phyloP scores from a whole-genome alignment of 2,888 invertebrate species.

The Drosophila monieri region DNA sequence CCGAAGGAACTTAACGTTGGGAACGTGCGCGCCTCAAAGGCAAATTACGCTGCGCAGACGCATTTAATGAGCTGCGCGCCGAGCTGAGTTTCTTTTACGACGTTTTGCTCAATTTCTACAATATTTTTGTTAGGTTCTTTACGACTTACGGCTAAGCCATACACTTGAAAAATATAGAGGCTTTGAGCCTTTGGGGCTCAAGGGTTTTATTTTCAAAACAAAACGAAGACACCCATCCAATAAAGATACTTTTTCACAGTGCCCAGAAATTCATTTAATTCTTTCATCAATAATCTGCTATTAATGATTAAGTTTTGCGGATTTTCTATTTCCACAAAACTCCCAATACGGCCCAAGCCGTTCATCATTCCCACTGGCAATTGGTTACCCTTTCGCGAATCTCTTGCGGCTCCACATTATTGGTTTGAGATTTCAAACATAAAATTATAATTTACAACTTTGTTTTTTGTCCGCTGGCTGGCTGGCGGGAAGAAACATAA shows the following conservation, averaged over 20 bases:
- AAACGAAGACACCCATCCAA: too few relatives aligned
- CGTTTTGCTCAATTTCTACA: constrained; percentile 39
- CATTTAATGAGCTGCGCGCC: constrained; percentile 69
- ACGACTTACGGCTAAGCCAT: constrained; percentile 33
- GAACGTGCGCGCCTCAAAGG: constrained; percentile 69
- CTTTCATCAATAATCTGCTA: background rate
- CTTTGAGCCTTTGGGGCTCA: background rate
- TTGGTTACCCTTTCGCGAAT: constrained; percentile 37
- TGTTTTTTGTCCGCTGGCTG: constrained; percentile 63
- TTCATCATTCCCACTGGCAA: constrained; percentile 22
- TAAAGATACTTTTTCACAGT: background rate
- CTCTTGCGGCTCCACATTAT: constrained; percentile 42
- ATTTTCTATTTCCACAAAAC: constrained; percentile 13
- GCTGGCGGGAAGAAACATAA: constrained; percentile 59
- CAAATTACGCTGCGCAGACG: constrained; percentile 78
- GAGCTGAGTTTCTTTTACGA: constrained; percentile 38
- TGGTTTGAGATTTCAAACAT: constrained; percentile 69
- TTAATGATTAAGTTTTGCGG: constrained; percentile 18
- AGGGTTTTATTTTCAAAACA: too few relatives aligned
- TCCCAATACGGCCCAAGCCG: background rate
- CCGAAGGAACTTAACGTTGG: constrained; percentile 41
- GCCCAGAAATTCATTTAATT: background rate
- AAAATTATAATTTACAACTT: constrained; percentile 81
- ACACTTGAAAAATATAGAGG: constrained; percentile 4
- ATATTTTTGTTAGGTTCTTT: constrained; percentile 50